Evolutionary conservation across 2,113 vertebrate genomes (phyloP), one percentile per base, ranked within the genome.

Genomic region (Gymnorhina tibicen): DNA sequence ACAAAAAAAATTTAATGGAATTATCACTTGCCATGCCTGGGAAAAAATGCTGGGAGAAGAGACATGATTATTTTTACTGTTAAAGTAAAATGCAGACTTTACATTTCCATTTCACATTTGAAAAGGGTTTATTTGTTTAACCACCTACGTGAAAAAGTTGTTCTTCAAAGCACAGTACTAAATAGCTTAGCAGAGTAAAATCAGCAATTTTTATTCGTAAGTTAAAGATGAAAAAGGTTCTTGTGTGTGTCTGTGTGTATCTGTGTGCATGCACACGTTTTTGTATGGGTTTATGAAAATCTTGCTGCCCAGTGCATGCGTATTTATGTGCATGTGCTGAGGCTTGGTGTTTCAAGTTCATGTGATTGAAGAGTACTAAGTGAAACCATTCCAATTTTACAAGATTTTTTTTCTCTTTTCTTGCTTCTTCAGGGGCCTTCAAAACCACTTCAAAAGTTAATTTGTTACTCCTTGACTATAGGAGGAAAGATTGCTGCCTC

Each of bases 191-290:
- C 13, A 52, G 9, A 42, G 4, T 50, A 66, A 87, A 80, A 35
- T 20, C 4, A 7, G 5, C 21, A 15, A 15, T 20, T 84, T 83
- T 79, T 49, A n/a, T 39, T 18, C 1, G 15, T 28, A 44, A 83
- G n/a, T 42, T 68, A 39, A 55, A 55, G 6, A 49, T 23, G 3
- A 27, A 60, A 74, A 41, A 27, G 9, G 1, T 4, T 60, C 6
- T 47, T 52, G 4, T 21, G 35, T 35, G 16, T n/a, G 4, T 63
- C 8, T 60, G 5, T 41, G 4, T 9, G 4, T 15, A 1, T 62
- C 21, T 27, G 3, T 42, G 4, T 33, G 4, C 17, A 4, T 6
- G 2, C 3, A 9, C 3, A 27, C 0, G 2, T 0, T 63, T 94
- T 15, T 22, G 2, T 37, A 24, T 3, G 8, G 1, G 7, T 52